Evolutionary conservation across 2,113 vertebrate genomes (phyloP), one percentile per base, ranked within the genome.

Genomic region (Hippolais icterina): DNA sequence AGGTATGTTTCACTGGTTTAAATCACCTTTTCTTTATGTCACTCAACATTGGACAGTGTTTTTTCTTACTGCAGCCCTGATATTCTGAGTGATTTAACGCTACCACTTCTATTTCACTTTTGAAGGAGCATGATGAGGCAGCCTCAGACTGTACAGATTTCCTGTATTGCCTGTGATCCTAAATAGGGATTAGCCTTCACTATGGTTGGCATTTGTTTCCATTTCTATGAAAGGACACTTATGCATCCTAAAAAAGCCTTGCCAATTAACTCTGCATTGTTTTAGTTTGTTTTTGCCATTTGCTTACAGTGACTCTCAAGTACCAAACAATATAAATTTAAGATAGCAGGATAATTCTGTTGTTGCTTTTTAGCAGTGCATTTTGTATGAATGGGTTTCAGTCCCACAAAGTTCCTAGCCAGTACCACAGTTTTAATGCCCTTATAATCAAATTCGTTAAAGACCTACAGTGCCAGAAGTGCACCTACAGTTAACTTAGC

Each of bases 1-100:
- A 89, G 18, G 42, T 49, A n/a, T 46, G 53, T 74, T 88, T 90
- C 47, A 33, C 68, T 89, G 60, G 7, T 91, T 93, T 81, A 47
- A 92, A 63, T 80, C 72, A 91, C 33, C 24, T 68, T 93, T 89
- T 90, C 54, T 86, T 70, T 28, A 42, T 66, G 56, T 84, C 4
- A 3, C 57, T 93, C 2, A 1, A 75, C 10, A 41, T 29, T 54
- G 52, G 52, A 41, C 72, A 75, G 39, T 47, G 35, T 13, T 87
- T 78, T 41, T 35, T 83, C 46, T 63, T 54, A 10, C 33, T 59
- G 68, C 20, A 77, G 50, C 35, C 52, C 54, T 5, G 2, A 9
- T 76, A 77, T 70, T 66, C 68, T 39, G 39, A 87, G 28, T 31
- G 27, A 89, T 94, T 87, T 87, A 70, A 78, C 24, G 59, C 27